phyloP scores from a whole-genome alignment of 2,888 invertebrate genomes.

The Monoplex corrugatus region DNA sequence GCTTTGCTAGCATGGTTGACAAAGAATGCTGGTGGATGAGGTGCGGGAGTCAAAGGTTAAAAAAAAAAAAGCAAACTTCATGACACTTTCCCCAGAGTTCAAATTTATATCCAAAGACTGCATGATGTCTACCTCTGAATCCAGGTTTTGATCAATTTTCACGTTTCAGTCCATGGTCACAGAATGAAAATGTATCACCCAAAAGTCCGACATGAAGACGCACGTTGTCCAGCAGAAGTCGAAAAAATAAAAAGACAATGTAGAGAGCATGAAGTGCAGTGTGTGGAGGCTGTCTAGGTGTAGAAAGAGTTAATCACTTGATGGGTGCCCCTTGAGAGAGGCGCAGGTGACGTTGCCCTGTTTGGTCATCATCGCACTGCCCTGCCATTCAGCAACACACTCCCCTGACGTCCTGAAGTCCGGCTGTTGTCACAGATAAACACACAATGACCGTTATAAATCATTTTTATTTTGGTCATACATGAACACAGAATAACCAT shows the following conservation, averaged over 20 bases:
- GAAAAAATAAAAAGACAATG: background rate
- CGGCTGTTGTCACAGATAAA: conserved; percentile 69
- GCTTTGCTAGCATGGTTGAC: no score
- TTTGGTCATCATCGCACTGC: conserved; percentile 88
- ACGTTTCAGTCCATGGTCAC: no score
- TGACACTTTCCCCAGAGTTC: background rate
- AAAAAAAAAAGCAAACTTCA: background rate
- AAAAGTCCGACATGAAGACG: no score
- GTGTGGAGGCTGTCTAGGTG: background rate
- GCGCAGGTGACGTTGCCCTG: conserved; percentile 88
- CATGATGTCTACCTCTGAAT: no score
- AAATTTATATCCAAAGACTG: no score
- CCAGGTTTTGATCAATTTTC: no score
- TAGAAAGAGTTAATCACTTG: conserved; percentile 84
- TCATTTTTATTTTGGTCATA: background rate
- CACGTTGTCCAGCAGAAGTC: no score
- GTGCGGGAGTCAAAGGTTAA: background rate
- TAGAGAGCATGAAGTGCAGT: no score
- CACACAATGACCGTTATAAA: background rate
- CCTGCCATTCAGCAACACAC: conserved; percentile 92
- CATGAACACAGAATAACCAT: background rate
- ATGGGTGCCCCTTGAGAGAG: conserved; percentile 91
- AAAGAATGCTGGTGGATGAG: no score
- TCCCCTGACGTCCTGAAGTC: conserved; percentile 83
- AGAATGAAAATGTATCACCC: no score